A percentile compares a stretch with the other conserved stretches of the same genome.
Evolutionary conservation across 2,797 vertebrate species (phyloP).

Genomic region (Allobates femoralis): DNA sequence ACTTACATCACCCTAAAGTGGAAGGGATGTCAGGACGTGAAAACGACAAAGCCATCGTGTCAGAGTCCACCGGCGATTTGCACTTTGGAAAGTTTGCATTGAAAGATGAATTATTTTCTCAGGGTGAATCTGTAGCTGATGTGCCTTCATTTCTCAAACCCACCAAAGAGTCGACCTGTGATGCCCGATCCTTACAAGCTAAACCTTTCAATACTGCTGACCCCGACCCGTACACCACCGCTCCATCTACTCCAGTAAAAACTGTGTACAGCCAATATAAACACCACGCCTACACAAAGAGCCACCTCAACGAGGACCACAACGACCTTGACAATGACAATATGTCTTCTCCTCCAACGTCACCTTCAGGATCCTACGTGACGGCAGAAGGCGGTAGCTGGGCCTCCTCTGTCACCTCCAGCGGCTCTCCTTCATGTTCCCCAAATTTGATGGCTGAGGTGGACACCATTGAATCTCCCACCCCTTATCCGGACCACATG

Average conservation of each 20-base stretch:
- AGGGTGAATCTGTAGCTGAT: constrained; percentile 75
- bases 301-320: constrained; percentile 78
- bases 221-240: constrained; percentile 89
- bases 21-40: constrained; percentile 57
- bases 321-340: constrained; percentile 74
- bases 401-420: constrained; percentile 87
- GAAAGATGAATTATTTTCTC: constrained; percentile 74
- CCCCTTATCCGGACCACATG: constrained; percentile 79
- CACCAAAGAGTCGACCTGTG: constrained; percentile 65
- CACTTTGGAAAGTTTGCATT: constrained; percentile 61
- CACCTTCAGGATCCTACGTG: constrained; percentile 93
- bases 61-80: constrained; percentile 20
- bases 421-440: constrained; percentile 89
- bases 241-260: constrained; percentile 90
- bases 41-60: constrained; percentile 61
- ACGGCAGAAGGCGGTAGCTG: constrained; percentile 95
- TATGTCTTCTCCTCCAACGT: constrained; percentile 87
- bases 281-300: constrained; percentile 74
- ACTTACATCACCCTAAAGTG: constrained; percentile 50
- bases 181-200: constrained; percentile 71
- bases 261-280: constrained; percentile 77
- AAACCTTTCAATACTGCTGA: constrained; percentile 78
- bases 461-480: constrained; percentile 80
- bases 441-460: constrained; percentile 84
- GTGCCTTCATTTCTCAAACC: constrained; percentile 89